Evolutionary conservation across 2,797 vertebrate species (phyloP).

Genomic region (Ctenochaetus hawaiiensis): DNA sequence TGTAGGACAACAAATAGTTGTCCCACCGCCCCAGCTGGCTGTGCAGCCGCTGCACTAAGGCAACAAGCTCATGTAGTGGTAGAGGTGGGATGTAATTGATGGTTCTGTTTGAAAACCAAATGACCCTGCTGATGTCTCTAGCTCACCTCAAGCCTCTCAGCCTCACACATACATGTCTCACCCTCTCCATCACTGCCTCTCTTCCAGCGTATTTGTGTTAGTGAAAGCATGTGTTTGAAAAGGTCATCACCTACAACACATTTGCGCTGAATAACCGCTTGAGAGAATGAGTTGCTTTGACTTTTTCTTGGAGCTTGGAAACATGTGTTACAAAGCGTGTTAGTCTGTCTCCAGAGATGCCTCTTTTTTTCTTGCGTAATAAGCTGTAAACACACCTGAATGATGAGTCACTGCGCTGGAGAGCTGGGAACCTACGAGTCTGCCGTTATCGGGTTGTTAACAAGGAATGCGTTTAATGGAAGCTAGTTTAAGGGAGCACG

Average conservation of each 20-base stretch:
- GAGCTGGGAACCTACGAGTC: conserved; percentile 42
- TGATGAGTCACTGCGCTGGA: conserved; percentile 66
- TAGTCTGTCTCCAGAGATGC: conserved; percentile 26
- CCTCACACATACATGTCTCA: conserved; percentile 11
- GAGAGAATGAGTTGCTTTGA: conserved; percentile 30
- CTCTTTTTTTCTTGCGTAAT: conserved; percentile 44
- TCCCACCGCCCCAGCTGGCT: conserved; percentile 20
- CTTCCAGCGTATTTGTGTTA: conserved; percentile 35
- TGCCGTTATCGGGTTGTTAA: conserved; percentile 68
- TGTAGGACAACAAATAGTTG: conserved; percentile 49
- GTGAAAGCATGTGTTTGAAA: conserved; percentile 46
- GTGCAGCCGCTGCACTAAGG: conserved; percentile 41
- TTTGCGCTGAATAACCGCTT: conserved; percentile 28
- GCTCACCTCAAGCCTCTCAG: conserved; percentile 25
- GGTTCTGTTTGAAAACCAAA: conserved; percentile 49
- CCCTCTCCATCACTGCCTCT: conserved; percentile 11
- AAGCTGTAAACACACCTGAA: conserved; percentile 73
- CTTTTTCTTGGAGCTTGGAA: conserved; percentile 37
- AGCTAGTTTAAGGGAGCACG: conserved; percentile 51
- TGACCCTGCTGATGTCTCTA: conserved; percentile 36
- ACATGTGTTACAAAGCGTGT: conserved; percentile 13
- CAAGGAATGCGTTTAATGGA: conserved; percentile 78
- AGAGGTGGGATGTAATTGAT: conserved; percentile 56
- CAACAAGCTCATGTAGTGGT: conserved; percentile 45
- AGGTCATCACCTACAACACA: conserved; percentile 47